These are phyloP conservation scores for Rana temporaria DNA, from an alignment of 2,113 vertebrate genomes.

Conservation along the genomic window DNA sequence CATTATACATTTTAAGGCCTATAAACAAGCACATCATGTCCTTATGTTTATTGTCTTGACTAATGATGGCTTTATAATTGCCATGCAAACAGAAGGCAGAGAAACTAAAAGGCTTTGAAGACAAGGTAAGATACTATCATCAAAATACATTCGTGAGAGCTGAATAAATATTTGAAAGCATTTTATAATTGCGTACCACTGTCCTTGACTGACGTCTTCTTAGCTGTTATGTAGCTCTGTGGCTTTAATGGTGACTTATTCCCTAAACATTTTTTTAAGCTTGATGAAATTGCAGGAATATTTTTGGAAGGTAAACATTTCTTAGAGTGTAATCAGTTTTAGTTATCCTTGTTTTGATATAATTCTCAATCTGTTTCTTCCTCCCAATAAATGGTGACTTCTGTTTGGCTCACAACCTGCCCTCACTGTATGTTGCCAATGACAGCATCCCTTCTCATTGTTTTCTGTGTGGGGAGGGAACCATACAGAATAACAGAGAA, in stretches of 20 bases:
- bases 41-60: slow-evolving; percentile 38
- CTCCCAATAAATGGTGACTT: no score
- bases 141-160: slow-evolving; percentile 20
- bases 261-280: background rate
- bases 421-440: no score
- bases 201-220: slow-evolving; percentile 20
- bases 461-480: no score
- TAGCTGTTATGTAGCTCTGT: background rate
- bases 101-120: slow-evolving; percentile 27
- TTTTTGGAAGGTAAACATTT: no score
- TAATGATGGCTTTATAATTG: slow-evolving; percentile 28
- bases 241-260: background rate
- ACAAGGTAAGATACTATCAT: slow-evolving; percentile 21
- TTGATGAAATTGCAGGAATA: background rate
- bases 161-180: slow-evolving; percentile 34
- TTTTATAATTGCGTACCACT: slow-evolving; percentile 9
- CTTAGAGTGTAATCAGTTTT: no score
- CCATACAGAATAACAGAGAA: no score
- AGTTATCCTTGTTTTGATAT: no score
- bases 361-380: no score
- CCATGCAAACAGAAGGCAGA: slow-evolving; percentile 25
- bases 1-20: slow-evolving; percentile 6
- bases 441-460: no score
- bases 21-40: slow-evolving; percentile 26
- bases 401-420: no score